Conservation (phyloP, 2,888 invertebrate species). For the Heterodera filipjevi region DNA sequence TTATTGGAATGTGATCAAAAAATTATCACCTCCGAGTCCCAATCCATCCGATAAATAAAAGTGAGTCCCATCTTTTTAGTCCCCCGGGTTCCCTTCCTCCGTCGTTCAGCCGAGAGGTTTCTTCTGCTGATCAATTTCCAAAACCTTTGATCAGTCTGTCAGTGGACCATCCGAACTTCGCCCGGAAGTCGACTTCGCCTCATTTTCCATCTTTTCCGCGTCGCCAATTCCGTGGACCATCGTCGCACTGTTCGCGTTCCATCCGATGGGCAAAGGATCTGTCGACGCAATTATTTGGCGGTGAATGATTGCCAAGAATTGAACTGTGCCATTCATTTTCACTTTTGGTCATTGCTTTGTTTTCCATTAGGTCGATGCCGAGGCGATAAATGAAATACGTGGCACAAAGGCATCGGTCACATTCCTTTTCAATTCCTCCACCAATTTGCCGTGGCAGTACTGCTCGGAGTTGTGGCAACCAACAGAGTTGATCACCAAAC, state of each 20-base stretch:
- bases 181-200: conserved; percentile 53
- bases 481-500: conserved; percentile 42
- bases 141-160: conserved; percentile 35
- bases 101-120: conserved; percentile 24
- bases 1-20: too few species aligned
- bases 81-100: conserved; percentile 57
- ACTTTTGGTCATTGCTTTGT: background rate
- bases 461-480: conserved; percentile 34
- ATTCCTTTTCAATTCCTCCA: background rate
- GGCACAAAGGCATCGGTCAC: conserved; percentile 7
- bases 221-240: conserved; percentile 21
- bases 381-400: conserved; percentile 9
- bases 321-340: too few species aligned
- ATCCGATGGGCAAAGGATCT: background rate
- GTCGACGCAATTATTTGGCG: conserved; percentile 8
- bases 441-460: conserved; percentile 23
- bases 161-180: conserved; percentile 49
- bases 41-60: too few species aligned
- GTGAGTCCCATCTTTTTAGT: conserved; percentile 32
- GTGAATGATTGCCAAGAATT: background rate
- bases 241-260: background rate
- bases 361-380: background rate
- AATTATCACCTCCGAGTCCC: too few species aligned
- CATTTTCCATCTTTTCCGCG: conserved; percentile 51
- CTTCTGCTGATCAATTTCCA: conserved; percentile 4